phyloP scores from a whole-genome alignment of 2,888 invertebrate species.

The Calameuta filiformis region DNA sequence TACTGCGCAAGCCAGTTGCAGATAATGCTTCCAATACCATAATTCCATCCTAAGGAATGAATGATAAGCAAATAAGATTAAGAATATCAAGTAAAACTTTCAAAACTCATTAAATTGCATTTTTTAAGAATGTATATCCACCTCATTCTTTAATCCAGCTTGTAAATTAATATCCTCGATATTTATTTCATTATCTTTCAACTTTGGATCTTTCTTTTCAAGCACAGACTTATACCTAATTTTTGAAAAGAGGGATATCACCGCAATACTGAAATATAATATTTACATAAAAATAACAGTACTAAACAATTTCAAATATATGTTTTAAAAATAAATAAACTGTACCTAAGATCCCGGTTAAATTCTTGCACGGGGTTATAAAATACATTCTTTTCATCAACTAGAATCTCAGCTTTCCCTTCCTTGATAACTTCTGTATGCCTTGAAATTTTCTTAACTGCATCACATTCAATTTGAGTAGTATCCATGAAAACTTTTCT shows the following conservation, averaged over 20 bases:
- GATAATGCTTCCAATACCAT: slow-evolving; percentile 92
- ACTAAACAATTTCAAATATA: neutral
- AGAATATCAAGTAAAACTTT: neutral
- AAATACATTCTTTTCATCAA: slow-evolving; percentile 81
- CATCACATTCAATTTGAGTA: neutral
- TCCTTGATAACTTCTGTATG: slow-evolving; percentile 71
- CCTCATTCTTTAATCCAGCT: neutral
- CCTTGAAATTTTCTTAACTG: neutral
- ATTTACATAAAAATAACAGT: slow-evolving; percentile 3
- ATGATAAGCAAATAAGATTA: neutral
- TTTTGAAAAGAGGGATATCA: slow-evolving; percentile 28
- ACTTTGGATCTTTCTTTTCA: neutral
- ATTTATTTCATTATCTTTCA: slow-evolving; percentile 2
- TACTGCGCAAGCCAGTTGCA: slow-evolving; percentile 94
- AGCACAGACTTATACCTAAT: slow-evolving; percentile 11
- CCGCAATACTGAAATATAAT: slow-evolving; percentile 70
- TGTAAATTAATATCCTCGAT: neutral
- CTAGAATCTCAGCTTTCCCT: slow-evolving; percentile 81
- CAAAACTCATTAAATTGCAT: neutral
- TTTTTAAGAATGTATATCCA: neutral
- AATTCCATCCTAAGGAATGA: slow-evolving; percentile 68
- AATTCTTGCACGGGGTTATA: slow-evolving; percentile 99
- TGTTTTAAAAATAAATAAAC: neutral
- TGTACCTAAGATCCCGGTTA: slow-evolving; percentile 88
- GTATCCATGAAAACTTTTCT: neutral